These are phyloP conservation scores for Okamejei kenojei DNA, from an alignment of 2,797 vertebrate genomes.

Conservation along the genomic window DNA sequence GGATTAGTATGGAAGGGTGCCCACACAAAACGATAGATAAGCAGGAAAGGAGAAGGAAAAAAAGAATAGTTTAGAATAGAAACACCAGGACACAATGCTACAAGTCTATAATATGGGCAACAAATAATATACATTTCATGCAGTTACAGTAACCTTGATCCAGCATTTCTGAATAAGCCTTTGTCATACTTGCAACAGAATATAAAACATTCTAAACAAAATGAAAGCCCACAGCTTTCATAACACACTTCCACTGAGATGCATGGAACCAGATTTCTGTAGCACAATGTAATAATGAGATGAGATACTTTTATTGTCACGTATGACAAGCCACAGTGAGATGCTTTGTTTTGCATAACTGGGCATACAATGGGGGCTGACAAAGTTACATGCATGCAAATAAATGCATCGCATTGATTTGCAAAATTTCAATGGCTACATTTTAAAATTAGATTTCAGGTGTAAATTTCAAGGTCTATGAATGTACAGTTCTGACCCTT, in stretches of 20 bases:
- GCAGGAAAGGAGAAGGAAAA: not conserved
- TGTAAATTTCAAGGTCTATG: not conserved
- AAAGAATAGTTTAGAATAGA: constrained; percentile 26
- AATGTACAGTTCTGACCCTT: not conserved
- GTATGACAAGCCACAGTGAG: too few relatives aligned
- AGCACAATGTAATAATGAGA: too few relatives aligned
- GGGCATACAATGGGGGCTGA: too few relatives aligned
- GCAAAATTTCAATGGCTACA: too few relatives aligned
- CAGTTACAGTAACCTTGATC: not conserved
- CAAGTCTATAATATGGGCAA: not conserved
- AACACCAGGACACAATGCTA: not conserved
- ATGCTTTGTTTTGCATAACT: too few relatives aligned
- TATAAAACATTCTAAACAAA: not conserved
- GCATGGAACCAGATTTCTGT: not conserved
- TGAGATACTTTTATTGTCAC: too few relatives aligned
- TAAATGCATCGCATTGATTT: too few relatives aligned
- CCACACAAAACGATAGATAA: not conserved
- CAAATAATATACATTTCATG: not conserved
- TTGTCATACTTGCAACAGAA: not conserved
- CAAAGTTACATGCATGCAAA: too few relatives aligned
- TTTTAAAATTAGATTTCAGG: too few relatives aligned
- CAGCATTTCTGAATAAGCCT: not conserved
- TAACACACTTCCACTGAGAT: not conserved
- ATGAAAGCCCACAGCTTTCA: not conserved
- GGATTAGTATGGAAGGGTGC: not conserved